Evolutionary conservation across 2,888 invertebrate genomes (phyloP), one percentile per base, ranked within the genome.

Genomic region (Notodonta dromedarius): DNA sequence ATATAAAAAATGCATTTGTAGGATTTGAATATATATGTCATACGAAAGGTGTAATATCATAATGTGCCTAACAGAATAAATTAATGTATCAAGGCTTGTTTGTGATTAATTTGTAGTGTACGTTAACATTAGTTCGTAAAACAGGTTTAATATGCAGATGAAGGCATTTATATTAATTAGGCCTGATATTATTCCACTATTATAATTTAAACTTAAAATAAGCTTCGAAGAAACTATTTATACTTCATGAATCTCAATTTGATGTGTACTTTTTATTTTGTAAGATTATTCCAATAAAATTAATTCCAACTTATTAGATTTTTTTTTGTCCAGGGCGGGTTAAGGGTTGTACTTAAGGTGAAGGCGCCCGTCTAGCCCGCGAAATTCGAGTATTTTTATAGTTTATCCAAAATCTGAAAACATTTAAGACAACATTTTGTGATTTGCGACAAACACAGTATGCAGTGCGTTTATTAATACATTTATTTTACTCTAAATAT

Each of bases 131-230:
- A 48, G 42, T 42, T 42, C 4, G 42, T 42, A 42, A 42, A 9
- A 42, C 8, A 42, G 4, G 4, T 42, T 9, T 42, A 42, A 42
- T 9, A 9, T 42, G 9, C 12, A 35, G 35, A 35, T 35, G 35
- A 35, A 35, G 57, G 66, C 67, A 66, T 69, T 74, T 69, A 65
- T 65, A 11, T 61, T 50, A 50, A 11, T 61, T 50, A 50, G 9
- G 16, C 7, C 8, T 50, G 44, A 58, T 61, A 66, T 57, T 32
- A 32, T 62, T 58, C 50, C 63, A 55, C 56, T 44, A 62, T 59
- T 51, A 46, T 62, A 62, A 59, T 24, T 9, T 2, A 42, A 42
- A 54, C 11, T 32, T 54, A 14, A n/a, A n/a, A 5, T 13, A n/a
- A n/a, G 2, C 11, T 46, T 46, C 13, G 13, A 42, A 46, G 46